These are phyloP conservation scores for Drosophila bocqueti DNA, from an alignment of 1,140 invertebrate species.

Conservation along the genomic window DNA sequence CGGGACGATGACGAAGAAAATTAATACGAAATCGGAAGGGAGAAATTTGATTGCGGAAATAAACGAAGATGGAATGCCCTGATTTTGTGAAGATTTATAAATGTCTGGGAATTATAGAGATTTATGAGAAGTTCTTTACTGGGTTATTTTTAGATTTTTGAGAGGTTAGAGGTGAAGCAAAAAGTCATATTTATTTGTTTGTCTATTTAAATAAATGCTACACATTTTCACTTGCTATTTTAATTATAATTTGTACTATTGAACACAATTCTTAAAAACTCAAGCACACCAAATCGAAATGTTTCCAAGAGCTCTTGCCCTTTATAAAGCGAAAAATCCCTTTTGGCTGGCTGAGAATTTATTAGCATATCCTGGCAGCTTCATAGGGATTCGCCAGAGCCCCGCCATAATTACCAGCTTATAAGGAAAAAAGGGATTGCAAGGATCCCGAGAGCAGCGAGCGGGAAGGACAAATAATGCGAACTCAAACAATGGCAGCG, in stretches of 20 bases:
- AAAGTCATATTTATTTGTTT: neutral
- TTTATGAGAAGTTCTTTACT: neutral
- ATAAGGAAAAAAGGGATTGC: constrained; percentile 61
- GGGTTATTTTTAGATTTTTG: neutral
- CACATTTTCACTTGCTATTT: accelerated
- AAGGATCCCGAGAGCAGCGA: constrained; percentile 33
- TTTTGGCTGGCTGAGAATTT: constrained; percentile 16
- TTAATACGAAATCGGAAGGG: constrained; percentile 62
- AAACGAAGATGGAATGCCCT: constrained; percentile 55
- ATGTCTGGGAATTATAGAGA: neutral
- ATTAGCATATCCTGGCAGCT: constrained; percentile 10
- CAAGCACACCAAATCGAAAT: neutral
- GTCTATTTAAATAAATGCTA: neutral
- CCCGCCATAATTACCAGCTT: constrained; percentile 46
- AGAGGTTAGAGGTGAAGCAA: neutral
- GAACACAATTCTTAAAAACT: neutral
- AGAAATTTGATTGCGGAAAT: constrained; percentile 5
- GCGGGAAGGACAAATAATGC: constrained; percentile 49
- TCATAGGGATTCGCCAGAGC: constrained; percentile 24
- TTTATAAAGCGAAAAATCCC: constrained; percentile 19
- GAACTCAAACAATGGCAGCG: constrained; percentile 67
- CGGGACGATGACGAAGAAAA: constrained; percentile 63
- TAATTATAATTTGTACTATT: neutral
- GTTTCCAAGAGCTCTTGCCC: neutral
- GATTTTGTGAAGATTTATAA: neutral